Percentiles rank a stretch among this genome's conserved stretches.
Conservation (phyloP, 2,113 vertebrate genomes). For the Eubucco bourcierii region DNA sequence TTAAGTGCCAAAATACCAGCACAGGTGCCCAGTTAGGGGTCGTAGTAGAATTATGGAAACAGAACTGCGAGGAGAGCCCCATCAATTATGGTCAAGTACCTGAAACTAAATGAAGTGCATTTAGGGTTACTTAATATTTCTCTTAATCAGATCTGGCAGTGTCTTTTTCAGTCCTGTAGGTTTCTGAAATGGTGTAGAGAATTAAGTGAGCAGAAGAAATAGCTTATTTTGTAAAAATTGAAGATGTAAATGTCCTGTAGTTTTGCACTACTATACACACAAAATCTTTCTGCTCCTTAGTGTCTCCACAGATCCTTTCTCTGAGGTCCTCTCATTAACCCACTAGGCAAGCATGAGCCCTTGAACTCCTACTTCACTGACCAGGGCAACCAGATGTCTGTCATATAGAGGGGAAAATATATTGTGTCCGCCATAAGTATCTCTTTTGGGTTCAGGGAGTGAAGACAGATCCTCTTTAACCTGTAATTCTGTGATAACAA, state of each 20-base stretch:
- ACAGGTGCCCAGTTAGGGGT: not conserved
- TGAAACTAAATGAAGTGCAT: not conserved
- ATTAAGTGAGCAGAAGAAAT: not conserved
- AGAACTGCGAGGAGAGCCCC: not conserved
- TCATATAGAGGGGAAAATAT: not conserved
- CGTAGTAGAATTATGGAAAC: not conserved
- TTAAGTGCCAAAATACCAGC: not conserved
- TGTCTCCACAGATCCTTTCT: not conserved
- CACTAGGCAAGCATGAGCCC: not conserved
- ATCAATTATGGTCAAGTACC: not conserved
- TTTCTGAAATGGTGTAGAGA: not conserved
- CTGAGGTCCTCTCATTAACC: not conserved
- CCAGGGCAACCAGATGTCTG: not conserved
- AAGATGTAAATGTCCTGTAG: not conserved
- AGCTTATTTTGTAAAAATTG: not conserved
- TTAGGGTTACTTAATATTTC: not conserved
- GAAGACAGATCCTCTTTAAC: too few species aligned
- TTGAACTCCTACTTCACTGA: not conserved
- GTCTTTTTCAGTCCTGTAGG: not conserved
- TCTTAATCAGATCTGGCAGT: not conserved
- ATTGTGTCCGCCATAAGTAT: fast-evolving
- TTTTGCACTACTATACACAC: not conserved
- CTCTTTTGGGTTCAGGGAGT: too few species aligned
- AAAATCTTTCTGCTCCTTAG: not conserved
- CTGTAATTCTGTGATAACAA: too few species aligned